These are phyloP conservation scores for Bombus superbus DNA, from an alignment of 1,140 invertebrate species.

Conservation along the genomic window DNA sequence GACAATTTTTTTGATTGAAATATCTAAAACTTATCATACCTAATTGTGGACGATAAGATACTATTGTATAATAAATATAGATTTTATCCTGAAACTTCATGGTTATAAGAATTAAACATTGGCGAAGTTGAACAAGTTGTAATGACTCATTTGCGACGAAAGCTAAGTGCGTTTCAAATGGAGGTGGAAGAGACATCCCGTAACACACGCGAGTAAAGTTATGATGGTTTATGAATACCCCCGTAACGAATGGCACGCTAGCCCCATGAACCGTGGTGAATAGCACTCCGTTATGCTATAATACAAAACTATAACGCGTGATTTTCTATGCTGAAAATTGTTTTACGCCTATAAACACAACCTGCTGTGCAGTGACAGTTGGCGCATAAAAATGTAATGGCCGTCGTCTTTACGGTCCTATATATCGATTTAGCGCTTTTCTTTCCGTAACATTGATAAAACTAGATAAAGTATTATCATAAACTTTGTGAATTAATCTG, in stretches of 20 bases:
- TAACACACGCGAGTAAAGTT: constrained; percentile 73
- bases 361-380: constrained; percentile 78
- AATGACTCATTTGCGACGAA: constrained; percentile 52
- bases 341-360: constrained; percentile 81
- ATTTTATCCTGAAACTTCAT: background rate
- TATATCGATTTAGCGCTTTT: constrained; percentile 39
- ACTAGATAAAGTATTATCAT: background rate
- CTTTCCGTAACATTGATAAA: background rate
- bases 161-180: constrained; percentile 31
- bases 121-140: constrained; percentile 50
- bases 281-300: constrained; percentile 72
- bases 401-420: constrained; percentile 44
- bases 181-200: constrained; percentile 30
- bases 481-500: background rate
- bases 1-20: no score
- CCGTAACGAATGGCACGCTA: constrained; percentile 78
- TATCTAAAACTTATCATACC: no score
- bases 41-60: no score
- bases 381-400: constrained; percentile 77
- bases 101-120: background rate
- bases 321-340: constrained; percentile 82
- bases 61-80: no score
- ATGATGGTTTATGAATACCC: constrained; percentile 81
- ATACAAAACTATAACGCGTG: constrained; percentile 79
- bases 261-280: constrained; percentile 70